Base-by-base conservation (phyloP, 1,140 invertebrate species). In the Belonocnema kinseyi region DNA sequence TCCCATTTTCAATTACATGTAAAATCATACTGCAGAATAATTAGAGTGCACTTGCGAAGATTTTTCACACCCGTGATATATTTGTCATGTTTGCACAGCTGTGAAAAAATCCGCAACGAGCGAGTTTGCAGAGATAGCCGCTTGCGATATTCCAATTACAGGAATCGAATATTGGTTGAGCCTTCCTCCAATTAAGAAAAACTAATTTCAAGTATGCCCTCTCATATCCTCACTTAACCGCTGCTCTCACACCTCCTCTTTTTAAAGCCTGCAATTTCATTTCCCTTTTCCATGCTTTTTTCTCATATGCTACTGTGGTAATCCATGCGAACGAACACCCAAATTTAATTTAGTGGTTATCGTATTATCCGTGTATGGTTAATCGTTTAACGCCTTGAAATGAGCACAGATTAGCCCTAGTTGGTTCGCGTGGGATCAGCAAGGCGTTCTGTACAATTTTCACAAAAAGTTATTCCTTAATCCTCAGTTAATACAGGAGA, bases 271-370 rank as follows among this genome's bases (percentile, higher is more conserved):
- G 66, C 21, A n/a, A 53, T 77, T 83, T 79, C 26, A 21, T 7
- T 46, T 50, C 52, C 16, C 77, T 78, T 77, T 50, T 73, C 54
- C 40, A 50, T 33, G 5, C 56, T 50, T 46, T 56, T 17, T 17
- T 54, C 52, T 74, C 50, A 76, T 77, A 66, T 33, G 26, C 54
- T 75, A 4, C 53, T 75, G 11, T 50, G 74, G 74, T 82, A 82
- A 79, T 84, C 82, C 83, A 74, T 56, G 77, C 74, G 73, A 74
- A 76, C 76, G 80, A 46, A 54, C 72, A 72, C 78, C 80, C 83
- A 84, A 83, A 88, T 88, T 88, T 86, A 88, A 88, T 88, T 87
- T 86, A 82, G 82, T 74, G 85, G 83, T 88, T 87, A 87, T 85
- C 78, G 78, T 78, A 84, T 79, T 82, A 82, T 40, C 74, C 78